Conservation (phyloP, 2,797 vertebrate genomes). For the Furcifer pardalis region DNA sequence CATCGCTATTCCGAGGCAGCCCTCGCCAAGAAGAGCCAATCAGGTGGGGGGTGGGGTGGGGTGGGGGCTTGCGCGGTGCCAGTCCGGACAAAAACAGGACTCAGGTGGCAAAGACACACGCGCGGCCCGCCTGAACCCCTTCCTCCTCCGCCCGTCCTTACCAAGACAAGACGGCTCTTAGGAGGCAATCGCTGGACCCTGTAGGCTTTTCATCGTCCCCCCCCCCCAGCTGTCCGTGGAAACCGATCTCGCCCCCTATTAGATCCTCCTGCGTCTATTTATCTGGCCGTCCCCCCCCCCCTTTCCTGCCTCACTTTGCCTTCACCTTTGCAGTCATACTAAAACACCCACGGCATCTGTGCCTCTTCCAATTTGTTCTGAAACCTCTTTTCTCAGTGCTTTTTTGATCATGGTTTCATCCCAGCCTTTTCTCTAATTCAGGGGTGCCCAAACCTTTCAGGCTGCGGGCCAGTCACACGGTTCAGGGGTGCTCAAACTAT, state of each 20-base stretch:
- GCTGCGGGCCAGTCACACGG: too few relatives aligned
- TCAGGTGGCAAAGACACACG: not conserved
- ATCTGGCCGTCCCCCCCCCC: too few relatives aligned
- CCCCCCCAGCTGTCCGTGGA: rapidly evolving
- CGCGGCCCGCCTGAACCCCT: not conserved
- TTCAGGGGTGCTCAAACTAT: too few relatives aligned
- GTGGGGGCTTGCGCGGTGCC: conserved; percentile 65
- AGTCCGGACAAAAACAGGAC: conserved; percentile 64
- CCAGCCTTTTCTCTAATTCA: too few relatives aligned
- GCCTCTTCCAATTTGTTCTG: not conserved
- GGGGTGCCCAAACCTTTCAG: too few relatives aligned
- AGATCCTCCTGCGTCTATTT: not conserved
- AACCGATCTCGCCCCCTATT: not conserved
- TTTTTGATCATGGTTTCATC: too few relatives aligned
- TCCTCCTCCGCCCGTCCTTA: not conserved
- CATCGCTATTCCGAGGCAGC: conserved; percentile 80
- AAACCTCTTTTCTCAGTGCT: not conserved
- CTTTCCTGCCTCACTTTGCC: too few relatives aligned
- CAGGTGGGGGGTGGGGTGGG: conserved; percentile 60
- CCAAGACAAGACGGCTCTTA: not conserved
- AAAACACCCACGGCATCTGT: not conserved
- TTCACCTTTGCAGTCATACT: not conserved
- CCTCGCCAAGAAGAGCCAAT: conserved; percentile 79
- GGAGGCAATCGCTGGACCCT: not conserved
- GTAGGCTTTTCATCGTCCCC: too few relatives aligned